These are phyloP conservation scores for Agriopis marginaria DNA, from an alignment of 2,888 invertebrate genomes.

Conservation along the genomic window DNA sequence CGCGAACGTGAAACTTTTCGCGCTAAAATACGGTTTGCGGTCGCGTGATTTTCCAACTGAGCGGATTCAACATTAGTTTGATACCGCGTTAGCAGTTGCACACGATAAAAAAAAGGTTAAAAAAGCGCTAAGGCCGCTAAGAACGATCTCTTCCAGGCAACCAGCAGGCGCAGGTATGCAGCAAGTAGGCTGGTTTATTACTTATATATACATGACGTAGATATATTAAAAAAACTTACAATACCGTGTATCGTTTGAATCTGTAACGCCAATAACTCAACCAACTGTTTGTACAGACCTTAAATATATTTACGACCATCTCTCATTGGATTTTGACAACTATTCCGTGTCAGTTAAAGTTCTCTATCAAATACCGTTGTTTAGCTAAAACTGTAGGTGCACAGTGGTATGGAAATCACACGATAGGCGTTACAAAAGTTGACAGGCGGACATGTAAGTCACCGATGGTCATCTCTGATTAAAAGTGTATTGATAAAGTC, in stretches of 20 bases:
- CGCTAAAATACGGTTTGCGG: too few relatives aligned
- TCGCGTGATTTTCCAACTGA: too few relatives aligned
- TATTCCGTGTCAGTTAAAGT: neutral
- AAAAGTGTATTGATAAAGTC: conserved; percentile 19
- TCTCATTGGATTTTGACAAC: conserved; percentile 6
- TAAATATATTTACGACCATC: neutral
- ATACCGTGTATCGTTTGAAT: conserved; percentile 27
- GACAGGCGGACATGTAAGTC: conserved; percentile 39
- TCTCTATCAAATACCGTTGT: neutral
- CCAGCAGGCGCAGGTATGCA: too few relatives aligned
- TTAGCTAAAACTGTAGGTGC: neutral
- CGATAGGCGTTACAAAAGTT: conserved; percentile 34
- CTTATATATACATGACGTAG: neutral
- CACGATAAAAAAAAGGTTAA: too few relatives aligned
- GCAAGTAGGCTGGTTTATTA: too few relatives aligned
- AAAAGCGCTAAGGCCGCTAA: too few relatives aligned
- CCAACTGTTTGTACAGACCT: neutral
- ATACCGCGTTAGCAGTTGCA: too few relatives aligned
- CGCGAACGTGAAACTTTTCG: too few relatives aligned
- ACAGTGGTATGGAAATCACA: conserved; percentile 14
- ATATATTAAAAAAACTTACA: conserved; percentile 11
- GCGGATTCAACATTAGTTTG: too few relatives aligned
- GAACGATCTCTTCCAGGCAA: too few relatives aligned
- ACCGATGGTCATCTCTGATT: conserved; percentile 37
- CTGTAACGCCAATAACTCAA: conserved; percentile 23